Conservation (phyloP, 1,140 invertebrate species). For the Penaeus indicus region DNA sequence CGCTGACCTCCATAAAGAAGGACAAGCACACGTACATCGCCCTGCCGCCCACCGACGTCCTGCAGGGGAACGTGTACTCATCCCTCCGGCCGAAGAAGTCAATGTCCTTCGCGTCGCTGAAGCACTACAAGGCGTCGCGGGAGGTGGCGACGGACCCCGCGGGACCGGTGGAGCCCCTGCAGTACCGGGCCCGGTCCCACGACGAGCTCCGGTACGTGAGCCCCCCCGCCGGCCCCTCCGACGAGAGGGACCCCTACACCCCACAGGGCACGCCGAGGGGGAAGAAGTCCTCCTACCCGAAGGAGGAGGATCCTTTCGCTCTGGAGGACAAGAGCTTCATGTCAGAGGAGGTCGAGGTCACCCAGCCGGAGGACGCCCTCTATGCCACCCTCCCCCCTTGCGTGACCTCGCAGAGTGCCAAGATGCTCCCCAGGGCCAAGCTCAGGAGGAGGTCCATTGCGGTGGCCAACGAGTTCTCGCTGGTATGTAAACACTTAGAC, state of each 20-base stretch:
- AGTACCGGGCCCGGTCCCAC: conserved; percentile 30
- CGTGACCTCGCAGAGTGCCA: conserved; percentile 3
- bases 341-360: not conserved
- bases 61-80: conserved; percentile 41
- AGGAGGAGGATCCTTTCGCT: not conserved
- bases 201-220: conserved; percentile 33
- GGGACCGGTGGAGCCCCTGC: not conserved
- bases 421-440: conserved; percentile 37
- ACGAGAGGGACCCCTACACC: not conserved
- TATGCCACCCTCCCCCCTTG: not conserved
- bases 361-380: not conserved
- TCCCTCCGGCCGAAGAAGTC: conserved; percentile 40
- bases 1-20: conserved; percentile 41
- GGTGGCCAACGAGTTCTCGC: conserved; percentile 32
- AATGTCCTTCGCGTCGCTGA: conserved; percentile 38
- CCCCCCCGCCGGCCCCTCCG: not conserved
- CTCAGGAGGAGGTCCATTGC: conserved; percentile 47
- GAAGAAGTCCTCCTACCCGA: not conserved
- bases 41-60: conserved; percentile 25
- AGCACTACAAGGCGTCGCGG: conserved; percentile 20
- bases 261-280: not conserved
- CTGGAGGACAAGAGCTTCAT: not conserved
- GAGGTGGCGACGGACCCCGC: conserved; percentile 1
- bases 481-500: not conserved
- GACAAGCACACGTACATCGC: conserved; percentile 47